These are phyloP conservation scores for Sinelater perroti DNA, from an alignment of 2,888 invertebrate species.

Conservation along the genomic window DNA sequence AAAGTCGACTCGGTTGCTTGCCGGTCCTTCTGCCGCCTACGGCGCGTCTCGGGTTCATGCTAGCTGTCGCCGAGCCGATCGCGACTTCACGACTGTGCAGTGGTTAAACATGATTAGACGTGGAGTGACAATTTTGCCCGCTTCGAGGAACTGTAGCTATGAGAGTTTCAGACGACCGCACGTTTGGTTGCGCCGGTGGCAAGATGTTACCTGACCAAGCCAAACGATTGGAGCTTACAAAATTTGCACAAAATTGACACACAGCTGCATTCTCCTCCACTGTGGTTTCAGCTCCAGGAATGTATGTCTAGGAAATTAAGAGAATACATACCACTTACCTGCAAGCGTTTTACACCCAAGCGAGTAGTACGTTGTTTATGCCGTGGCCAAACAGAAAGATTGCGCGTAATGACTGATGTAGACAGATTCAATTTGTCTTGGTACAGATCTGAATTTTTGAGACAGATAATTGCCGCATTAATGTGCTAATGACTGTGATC, in stretches of 20 bases:
- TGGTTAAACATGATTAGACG: slow-evolving; percentile 22
- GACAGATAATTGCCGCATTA: no score
- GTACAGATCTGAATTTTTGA: no score
- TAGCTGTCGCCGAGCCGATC: background rate
- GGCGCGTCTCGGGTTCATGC: no score
- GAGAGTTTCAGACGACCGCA: background rate
- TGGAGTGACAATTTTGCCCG: slow-evolving; percentile 11
- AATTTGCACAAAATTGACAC: background rate
- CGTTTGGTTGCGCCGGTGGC: slow-evolving; percentile 26
- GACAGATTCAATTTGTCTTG: no score
- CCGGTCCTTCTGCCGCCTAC: background rate
- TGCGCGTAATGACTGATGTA: no score
- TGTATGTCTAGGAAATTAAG: no score
- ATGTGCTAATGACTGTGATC: no score
- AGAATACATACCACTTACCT: no score
- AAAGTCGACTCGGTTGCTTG: slow-evolving; percentile 3
- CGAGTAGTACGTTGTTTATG: no score
- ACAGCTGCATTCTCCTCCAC: background rate
- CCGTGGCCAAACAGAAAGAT: no score
- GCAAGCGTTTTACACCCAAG: background rate
- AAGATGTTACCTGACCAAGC: slow-evolving; percentile 18
- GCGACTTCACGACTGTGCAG: slow-evolving; percentile 25
- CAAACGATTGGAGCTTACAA: slow-evolving; percentile 3
- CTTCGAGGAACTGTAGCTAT: background rate
- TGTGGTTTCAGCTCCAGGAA: background rate